Evolutionary conservation across 2,888 invertebrate species (phyloP).

Genomic region (Liposcelis brunnea): DNA sequence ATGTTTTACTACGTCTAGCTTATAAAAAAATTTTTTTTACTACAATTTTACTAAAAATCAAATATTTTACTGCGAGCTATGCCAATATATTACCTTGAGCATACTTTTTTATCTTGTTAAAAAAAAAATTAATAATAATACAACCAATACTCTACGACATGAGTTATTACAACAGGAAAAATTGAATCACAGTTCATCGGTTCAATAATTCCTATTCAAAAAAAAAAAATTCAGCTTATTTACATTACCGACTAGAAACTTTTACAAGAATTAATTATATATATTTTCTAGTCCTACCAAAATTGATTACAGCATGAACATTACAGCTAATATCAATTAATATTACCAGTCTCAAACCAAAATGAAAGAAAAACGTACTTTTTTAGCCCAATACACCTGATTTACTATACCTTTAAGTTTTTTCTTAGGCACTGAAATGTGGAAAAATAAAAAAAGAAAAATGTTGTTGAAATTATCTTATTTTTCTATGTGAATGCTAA

Average conservation of each 20-base stretch:
- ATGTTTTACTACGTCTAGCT: slow-evolving; percentile 12
- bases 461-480: slow-evolving; percentile 8
- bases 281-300: slow-evolving; percentile 6
- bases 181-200: neutral
- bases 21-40: neutral
- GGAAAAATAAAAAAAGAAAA: slow-evolving; percentile 27
- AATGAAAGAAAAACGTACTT: too few relatives aligned
- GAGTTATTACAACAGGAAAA: neutral
- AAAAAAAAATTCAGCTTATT: neutral
- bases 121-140: neutral
- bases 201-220: neutral
- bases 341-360: slow-evolving; percentile 5
- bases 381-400: slow-evolving; percentile 22
- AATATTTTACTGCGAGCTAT: too few relatives aligned
- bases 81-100: too few relatives aligned
- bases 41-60: too few relatives aligned
- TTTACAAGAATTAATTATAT: too few relatives aligned
- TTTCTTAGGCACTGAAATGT: slow-evolving; percentile 73
- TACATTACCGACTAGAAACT: neutral
- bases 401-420: slow-evolving; percentile 41
- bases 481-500: too few relatives aligned
- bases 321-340: slow-evolving; percentile 11
- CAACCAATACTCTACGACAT: too few relatives aligned
- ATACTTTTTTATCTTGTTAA: neutral
- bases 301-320: slow-evolving; percentile 9